Evolutionary conservation across 30 jellyfish, hydroid and myxozoan genomes (phyloP).

Genomic region (Cassiopea andromeda): DNA sequence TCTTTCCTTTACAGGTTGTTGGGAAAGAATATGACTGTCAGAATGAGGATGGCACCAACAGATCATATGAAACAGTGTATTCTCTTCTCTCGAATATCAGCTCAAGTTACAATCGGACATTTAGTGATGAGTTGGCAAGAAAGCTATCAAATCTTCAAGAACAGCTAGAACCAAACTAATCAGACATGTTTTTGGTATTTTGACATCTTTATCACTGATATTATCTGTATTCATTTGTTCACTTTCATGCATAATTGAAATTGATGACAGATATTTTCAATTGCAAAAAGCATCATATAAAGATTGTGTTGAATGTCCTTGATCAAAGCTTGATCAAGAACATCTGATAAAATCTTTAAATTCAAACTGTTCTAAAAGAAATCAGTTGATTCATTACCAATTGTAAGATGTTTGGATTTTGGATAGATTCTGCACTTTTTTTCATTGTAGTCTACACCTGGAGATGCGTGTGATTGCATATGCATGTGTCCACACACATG

Average conservation of each 20-base stretch:
- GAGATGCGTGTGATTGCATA: too few species aligned
- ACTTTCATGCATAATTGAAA: neutral
- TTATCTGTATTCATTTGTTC: neutral
- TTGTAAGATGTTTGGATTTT: too few species aligned
- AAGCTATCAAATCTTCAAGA: constrained; percentile 26
- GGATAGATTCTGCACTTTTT: too few species aligned
- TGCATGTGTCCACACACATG: too few species aligned
- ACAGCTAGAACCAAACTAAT: neutral
- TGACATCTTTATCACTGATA: neutral
- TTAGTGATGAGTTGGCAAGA: constrained; percentile 63
- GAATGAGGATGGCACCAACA: neutral
- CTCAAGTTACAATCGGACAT: constrained; percentile 58
- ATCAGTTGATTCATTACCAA: too few species aligned
- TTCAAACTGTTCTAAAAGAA: too few species aligned
- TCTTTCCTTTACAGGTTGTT: constrained; percentile 55
- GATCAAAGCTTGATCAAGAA: too few species aligned
- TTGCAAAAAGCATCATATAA: neutral
- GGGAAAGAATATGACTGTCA: constrained; percentile 52
- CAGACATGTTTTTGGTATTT: neutral
- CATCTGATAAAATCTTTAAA: too few species aligned
- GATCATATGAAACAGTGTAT: constrained; percentile 64
- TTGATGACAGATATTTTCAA: too few species aligned
- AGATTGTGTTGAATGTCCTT: too few species aligned
- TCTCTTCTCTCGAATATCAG: constrained; percentile 64
- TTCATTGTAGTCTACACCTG: too few species aligned